These are phyloP conservation scores for Fregata magnificens DNA, from an alignment of 2,113 vertebrate species.

Conservation along the genomic window DNA sequence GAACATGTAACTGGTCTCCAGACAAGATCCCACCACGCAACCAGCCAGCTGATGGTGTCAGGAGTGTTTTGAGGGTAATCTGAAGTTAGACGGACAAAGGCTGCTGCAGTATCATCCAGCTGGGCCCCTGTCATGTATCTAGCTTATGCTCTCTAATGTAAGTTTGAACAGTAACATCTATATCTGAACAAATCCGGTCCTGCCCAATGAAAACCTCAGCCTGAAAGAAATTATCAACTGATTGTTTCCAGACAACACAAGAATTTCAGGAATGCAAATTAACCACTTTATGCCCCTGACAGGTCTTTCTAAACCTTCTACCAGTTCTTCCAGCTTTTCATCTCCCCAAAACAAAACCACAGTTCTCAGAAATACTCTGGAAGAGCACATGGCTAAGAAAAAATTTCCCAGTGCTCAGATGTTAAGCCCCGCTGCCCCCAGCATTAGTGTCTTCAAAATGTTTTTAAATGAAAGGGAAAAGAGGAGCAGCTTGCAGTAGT, in stretches of 20 bases:
- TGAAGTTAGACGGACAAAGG: not conserved
- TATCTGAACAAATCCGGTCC: not conserved
- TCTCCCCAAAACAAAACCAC: not conserved
- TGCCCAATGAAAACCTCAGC: not conserved
- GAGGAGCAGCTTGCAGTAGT: not conserved
- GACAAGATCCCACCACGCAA: not conserved
- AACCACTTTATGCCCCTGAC: not conserved
- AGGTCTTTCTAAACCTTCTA: not conserved
- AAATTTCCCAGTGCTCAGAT: not conserved
- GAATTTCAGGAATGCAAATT: constrained; percentile 20
- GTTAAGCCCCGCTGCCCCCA: not conserved
- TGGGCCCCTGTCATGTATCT: rapidly evolving
- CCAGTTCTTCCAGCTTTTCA: not conserved
- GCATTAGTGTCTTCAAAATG: constrained; percentile 24
- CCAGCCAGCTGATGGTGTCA: not conserved
- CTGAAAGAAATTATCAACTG: constrained; percentile 9
- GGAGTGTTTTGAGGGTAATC: not conserved
- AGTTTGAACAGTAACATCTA: not conserved
- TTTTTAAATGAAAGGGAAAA: constrained; percentile 8
- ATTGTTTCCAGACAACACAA: constrained; percentile 8
- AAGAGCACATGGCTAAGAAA: not conserved
- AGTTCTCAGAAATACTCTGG: not conserved
- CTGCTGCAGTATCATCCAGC: not conserved
- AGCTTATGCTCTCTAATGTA: not conserved
- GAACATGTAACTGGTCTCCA: not conserved